Conservation (phyloP, 1,140 invertebrate species). For the Anadara kagoshimensis region DNA sequence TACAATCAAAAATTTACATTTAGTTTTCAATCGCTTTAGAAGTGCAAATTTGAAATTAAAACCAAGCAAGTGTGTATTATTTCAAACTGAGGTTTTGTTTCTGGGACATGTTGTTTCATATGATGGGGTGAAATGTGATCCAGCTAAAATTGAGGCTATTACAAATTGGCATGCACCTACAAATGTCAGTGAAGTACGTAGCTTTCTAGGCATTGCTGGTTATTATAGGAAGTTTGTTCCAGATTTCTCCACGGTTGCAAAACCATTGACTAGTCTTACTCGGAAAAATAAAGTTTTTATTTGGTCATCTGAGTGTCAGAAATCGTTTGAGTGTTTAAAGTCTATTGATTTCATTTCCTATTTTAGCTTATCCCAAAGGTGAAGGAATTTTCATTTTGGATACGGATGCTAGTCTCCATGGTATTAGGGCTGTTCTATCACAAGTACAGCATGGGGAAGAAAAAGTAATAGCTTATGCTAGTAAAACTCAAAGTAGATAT, state of each 20-base stretch:
- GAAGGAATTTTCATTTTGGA: constrained; percentile 39
- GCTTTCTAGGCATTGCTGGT: constrained; percentile 27
- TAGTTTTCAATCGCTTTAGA: constrained; percentile 32
- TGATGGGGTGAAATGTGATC: constrained; percentile 20
- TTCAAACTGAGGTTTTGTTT: constrained; percentile 25
- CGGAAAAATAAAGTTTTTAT: constrained; percentile 9
- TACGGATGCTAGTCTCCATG: constrained; percentile 43
- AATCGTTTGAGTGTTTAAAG: constrained; percentile 27
- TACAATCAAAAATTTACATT: constrained; percentile 21
- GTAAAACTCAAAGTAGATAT: constrained; percentile 21
- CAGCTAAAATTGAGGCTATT: constrained; percentile 12
- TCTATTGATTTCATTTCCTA: constrained; percentile 23
- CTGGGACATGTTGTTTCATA: constrained; percentile 24
- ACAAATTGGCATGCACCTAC: constrained; percentile 36
- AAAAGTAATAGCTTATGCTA: constrained; percentile 14
- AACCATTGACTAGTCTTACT: constrained; percentile 17
- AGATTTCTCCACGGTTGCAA: constrained; percentile 23
- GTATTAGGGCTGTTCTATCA: constrained; percentile 54
- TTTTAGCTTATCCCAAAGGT: constrained; percentile 37
- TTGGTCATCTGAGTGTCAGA: constrained; percentile 4
- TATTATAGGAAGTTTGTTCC: constrained; percentile 34
- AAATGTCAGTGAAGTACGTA: constrained; percentile 23
- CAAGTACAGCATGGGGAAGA: constrained; percentile 5
- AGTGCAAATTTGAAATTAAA: constrained; percentile 32
- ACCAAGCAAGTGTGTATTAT: constrained; percentile 36